A percentile compares a stretch with the other conserved stretches of the same genome.
Conservation (phyloP, 1,140 invertebrate genomes). For the Zaprionus tsacasi region DNA sequence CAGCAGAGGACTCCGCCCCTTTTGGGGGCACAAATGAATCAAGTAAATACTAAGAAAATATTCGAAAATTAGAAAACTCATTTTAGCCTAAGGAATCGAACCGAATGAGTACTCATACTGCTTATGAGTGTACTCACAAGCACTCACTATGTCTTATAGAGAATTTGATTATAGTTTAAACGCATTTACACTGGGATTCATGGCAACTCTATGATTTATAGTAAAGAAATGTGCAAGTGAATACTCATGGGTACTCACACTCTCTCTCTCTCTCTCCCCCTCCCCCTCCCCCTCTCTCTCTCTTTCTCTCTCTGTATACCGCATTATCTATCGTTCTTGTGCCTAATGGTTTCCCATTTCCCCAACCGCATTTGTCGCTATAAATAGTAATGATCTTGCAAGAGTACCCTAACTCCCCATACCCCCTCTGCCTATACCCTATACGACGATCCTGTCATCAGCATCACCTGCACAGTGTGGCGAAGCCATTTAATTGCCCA, state of each 20-base stretch:
- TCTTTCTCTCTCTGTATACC: neutral
- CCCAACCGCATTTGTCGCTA: slow-evolving; percentile 41
- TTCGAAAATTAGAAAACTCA: too few species aligned
- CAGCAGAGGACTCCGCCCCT: slow-evolving; percentile 39
- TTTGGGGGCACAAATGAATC: neutral
- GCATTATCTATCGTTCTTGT: neutral
- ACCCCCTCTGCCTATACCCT: too few species aligned
- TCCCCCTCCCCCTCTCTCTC: neutral
- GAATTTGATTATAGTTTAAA: too few species aligned
- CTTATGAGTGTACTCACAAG: neutral
- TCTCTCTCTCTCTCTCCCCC: neutral
- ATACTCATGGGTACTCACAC: neutral
- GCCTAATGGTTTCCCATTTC: slow-evolving; percentile 1
- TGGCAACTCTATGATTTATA: too few species aligned
- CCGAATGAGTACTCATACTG: neutral
- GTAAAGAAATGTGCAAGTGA: neutral
- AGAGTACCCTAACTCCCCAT: too few species aligned
- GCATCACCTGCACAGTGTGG: slow-evolving; percentile 46
- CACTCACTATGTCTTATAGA: too few species aligned
- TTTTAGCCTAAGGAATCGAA: too few species aligned
- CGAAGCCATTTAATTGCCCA: slow-evolving; percentile 73
- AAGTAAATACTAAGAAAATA: neutral
- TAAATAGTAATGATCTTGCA: slow-evolving; percentile 20
- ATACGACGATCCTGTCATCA: neutral
- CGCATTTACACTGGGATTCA: too few species aligned